phyloP scores from a whole-genome alignment of 2,797 vertebrate species.

The Channa striata region DNA sequence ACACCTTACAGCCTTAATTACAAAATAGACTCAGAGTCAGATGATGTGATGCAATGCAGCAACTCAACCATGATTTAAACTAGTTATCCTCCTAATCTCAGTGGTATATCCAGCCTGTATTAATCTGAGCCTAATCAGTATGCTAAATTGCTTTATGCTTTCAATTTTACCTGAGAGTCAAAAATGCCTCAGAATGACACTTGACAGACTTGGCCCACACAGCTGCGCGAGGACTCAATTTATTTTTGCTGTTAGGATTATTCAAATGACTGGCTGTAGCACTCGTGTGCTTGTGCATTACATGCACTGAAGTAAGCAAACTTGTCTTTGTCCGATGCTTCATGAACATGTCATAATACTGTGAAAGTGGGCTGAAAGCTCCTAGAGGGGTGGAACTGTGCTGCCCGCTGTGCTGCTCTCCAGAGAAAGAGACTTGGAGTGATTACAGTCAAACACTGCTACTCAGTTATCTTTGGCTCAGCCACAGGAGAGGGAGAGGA shows the following conservation, averaged over 20 bases:
- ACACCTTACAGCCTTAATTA: constrained; percentile 85
- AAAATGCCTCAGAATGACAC: constrained; percentile 64
- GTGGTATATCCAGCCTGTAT: constrained; percentile 73
- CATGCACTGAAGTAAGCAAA: constrained; percentile 10
- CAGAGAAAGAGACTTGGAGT: constrained; percentile 78
- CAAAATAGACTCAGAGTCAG: constrained; percentile 73
- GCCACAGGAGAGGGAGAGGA: constrained; percentile 70
- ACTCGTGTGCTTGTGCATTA: constrained; percentile 14
- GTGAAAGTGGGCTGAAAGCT: constrained; percentile 69
- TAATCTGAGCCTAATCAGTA: constrained; percentile 80
- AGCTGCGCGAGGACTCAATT: constrained; percentile 10
- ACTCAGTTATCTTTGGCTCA: constrained; percentile 82
- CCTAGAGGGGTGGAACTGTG: constrained; percentile 62
- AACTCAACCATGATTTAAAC: constrained; percentile 77
- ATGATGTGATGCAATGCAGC: constrained; percentile 65
- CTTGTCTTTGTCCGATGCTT: constrained; percentile 42
- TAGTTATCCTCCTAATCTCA: constrained; percentile 81
- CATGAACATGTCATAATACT: constrained; percentile 54
- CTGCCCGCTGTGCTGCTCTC: constrained; percentile 77
- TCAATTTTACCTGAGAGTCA: constrained; percentile 64
- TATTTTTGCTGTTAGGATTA: constrained; percentile 70
- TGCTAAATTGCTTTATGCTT: constrained; percentile 75
- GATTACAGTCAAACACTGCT: constrained; percentile 80
- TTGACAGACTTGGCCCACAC: constrained; percentile 60
- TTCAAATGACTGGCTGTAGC: constrained; percentile 81